A percentile compares a stretch with the other conserved stretches of the same genome.
Conservation (phyloP, 2,113 vertebrate species). For the Mionectes macconnelli region DNA sequence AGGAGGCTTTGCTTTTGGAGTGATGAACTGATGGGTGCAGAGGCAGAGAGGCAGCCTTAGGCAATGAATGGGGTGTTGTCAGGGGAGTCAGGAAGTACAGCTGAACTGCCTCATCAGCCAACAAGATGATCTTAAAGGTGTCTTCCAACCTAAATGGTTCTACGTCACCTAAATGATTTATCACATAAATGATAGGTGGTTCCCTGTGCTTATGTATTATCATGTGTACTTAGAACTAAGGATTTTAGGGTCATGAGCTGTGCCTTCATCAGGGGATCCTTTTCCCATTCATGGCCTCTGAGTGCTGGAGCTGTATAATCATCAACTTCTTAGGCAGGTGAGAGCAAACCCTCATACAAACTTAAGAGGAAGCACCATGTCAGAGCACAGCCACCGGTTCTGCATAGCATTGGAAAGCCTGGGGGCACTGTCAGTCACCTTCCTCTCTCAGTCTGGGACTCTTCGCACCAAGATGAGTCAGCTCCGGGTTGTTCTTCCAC, state of each 20-base stretch:
- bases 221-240: not conserved
- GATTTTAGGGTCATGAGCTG: not conserved
- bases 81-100: not conserved
- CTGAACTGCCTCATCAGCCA: not conserved
- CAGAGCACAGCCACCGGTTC: not conserved
- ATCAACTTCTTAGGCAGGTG: not conserved
- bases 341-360: not conserved
- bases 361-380: not conserved
- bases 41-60: not conserved
- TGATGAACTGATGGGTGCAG: not conserved
- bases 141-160: not conserved
- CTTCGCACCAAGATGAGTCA: not conserved
- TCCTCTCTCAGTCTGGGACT: not conserved
- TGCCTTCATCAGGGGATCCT: not conserved
- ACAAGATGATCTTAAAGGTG: not conserved
- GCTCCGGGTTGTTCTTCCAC: not conserved
- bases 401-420: fast-evolving
- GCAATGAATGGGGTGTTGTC: not conserved
- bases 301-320: not conserved
- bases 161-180: not conserved
- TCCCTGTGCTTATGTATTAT: not conserved
- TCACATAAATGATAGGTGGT: not conserved
- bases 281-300: not conserved
- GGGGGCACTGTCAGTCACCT: not conserved
- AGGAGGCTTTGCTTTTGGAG: not conserved